Conservation (phyloP, 2,888 invertebrate species). For the Drosophila mimetica region DNA sequence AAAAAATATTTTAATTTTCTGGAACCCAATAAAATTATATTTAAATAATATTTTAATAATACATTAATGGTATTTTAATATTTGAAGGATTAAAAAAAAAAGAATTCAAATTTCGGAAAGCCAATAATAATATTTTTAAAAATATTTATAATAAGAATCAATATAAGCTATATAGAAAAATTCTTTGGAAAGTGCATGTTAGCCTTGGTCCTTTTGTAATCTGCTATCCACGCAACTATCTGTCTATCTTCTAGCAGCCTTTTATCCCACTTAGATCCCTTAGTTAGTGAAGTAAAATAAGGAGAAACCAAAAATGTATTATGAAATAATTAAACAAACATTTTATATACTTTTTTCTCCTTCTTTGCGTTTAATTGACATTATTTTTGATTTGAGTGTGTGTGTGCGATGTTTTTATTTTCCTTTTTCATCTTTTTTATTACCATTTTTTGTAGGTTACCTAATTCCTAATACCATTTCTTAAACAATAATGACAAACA, state of each 20-base stretch:
- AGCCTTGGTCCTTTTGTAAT: slow-evolving; percentile 3
- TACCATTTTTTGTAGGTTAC: slow-evolving; percentile 85
- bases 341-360: slow-evolving; percentile 3
- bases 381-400: slow-evolving; percentile 72
- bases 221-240: slow-evolving; percentile 12
- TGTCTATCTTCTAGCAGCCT: slow-evolving; percentile 14
- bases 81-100: too few species aligned
- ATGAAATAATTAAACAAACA: slow-evolving; percentile 11
- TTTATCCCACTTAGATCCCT: slow-evolving; percentile 1
- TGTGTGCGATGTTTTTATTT: slow-evolving; percentile 68
- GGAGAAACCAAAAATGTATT: neutral
- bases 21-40: too few species aligned
- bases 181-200: slow-evolving; percentile 24
- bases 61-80: too few species aligned
- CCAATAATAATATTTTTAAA: too few species aligned
- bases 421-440: slow-evolving; percentile 79
- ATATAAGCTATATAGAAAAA: too few species aligned
- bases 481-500: slow-evolving; percentile 62
- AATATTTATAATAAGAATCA: too few species aligned
- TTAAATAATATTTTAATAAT: too few species aligned
- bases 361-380: slow-evolving; percentile 58
- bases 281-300: slow-evolving; percentile 1
- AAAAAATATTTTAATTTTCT: too few species aligned
- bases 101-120: too few species aligned
- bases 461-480: slow-evolving; percentile 82